phyloP scores from a whole-genome alignment of 2,888 invertebrate genomes.

The Patella depressa region DNA sequence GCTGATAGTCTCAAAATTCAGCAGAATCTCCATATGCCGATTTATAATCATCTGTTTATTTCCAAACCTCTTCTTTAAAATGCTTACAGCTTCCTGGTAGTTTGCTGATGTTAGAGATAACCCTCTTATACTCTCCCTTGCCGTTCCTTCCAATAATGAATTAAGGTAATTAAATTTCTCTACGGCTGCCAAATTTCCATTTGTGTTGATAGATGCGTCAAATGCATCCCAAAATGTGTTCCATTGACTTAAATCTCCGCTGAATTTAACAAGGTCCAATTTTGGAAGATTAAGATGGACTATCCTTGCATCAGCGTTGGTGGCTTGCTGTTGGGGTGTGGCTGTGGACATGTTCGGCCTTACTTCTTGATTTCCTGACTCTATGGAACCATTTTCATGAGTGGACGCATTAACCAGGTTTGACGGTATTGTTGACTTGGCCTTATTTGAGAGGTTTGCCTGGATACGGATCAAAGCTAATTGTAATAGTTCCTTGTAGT shows the following conservation, averaged over 20 bases:
- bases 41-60: background rate
- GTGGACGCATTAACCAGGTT: no score
- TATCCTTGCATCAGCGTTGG: background rate
- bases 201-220: background rate
- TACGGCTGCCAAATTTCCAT: background rate
- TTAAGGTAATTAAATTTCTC: background rate
- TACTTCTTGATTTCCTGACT: no score
- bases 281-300: background rate
- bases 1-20: background rate
- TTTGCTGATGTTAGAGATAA: background rate
- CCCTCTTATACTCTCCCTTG: background rate
- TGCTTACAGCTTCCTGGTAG: background rate
- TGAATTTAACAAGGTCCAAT: background rate
- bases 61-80: background rate
- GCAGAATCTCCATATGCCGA: background rate
- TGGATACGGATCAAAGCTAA: background rate
- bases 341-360: no score
- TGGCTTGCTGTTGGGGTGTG: no score
- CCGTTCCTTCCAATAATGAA: background rate
- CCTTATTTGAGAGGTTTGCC: no score
- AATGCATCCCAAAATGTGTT: background rate
- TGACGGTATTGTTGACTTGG: no score
- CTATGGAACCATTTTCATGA: no score
- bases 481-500: background rate
- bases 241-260: background rate